Evolutionary conservation across 2,888 invertebrate species (phyloP), one percentile per base, ranked within the genome.

Genomic region (Timandra comae): DNA sequence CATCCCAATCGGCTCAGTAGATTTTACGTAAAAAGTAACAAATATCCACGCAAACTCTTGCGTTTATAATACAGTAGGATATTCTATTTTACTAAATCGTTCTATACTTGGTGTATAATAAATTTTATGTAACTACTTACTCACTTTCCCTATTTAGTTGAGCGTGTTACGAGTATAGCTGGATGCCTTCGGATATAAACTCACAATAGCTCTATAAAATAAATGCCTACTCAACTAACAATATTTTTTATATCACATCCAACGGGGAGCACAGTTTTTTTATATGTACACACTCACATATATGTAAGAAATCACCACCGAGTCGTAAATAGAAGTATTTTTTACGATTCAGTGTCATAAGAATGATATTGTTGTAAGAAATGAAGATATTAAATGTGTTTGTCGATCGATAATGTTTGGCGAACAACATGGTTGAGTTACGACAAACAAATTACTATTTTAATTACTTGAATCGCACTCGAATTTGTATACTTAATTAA

Each of bases 151-250:
- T 44, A 44, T 44, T 38, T 41, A 33, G 38, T 36, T 28, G 25
- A 23, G 37, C 27, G 30, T 33, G 42, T 35, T 45, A n/a, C n/a
- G n/a, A n/a, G n/a, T n/a, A 35, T 32, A 35, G 31, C 31, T 35
- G 30, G 36, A 44, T 35, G 38, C 22, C 12, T 34, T 35, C 43
- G 36, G 52, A 35, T 52, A 63, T 66, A 64, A 64, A 64, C 50
- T 54, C 43, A 46, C 60, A 56, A 65, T 60, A 44, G 61, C 38
- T 45, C 56, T 51, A 68, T 69, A 69, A 71, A 70, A 68, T 62
- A 67, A 69, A 67, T 63, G 72, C 61, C 57, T 61, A 47, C 56
- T 63, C 61, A 52, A 62, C 58, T 59, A 59, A 54, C 60, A 55
- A 63, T 63, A 63, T 56, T 55, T 61, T 65, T 66, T 70, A 63